Evolutionary conservation across 2,888 invertebrate species (phyloP), one percentile per base, ranked within the genome.

Genomic region (Tolmerus cingulatus): DNA sequence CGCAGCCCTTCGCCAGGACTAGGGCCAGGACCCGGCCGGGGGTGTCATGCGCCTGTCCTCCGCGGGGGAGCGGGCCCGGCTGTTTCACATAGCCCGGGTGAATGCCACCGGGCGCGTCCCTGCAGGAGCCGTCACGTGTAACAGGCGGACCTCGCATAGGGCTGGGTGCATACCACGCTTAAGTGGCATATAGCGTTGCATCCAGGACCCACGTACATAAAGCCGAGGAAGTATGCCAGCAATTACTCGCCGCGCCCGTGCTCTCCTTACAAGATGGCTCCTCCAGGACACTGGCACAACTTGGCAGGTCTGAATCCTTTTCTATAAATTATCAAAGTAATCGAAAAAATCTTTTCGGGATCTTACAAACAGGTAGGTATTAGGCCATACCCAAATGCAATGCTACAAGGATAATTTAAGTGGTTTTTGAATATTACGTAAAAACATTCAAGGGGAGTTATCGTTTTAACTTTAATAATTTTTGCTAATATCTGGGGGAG

Each of bases 141-240:
- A 81, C 81, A 81, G 81, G 81, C 46, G 12, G 55, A 55, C 12
- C 23, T 14, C 27, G 51, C n/a, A 51, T 46, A 81, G 30, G n/a
- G 51, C n/a, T 27, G 19, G 7, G 55, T 81, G 81, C 81, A 81
- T 34, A 81, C 34, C 34, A 7, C 34, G 34, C 16, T 51, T 55
- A 81, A 81, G 55, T 81, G 55, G 81, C 81, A 81, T 81, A 81
- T 81, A 81, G 55, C 2, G 14, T 81, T 81, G 81, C 46, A 81
- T 34, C 16, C 30, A 81, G 30, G 51, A 81, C 34, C 16, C 51
- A 81, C 51, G 51, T 51, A 55, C 81, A 55, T 55, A 81, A n/a
- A 81, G 51, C n/a, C 55, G 55, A 51, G 81, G 81, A 81, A 81
- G 27, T 55, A 81, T 81, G 81, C 55, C 81, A 81, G 81, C 81